Evolutionary conservation across 1,140 invertebrate species (phyloP), one percentile per base, ranked within the genome.

Genomic region (Dolichoris vasculosae): DNA sequence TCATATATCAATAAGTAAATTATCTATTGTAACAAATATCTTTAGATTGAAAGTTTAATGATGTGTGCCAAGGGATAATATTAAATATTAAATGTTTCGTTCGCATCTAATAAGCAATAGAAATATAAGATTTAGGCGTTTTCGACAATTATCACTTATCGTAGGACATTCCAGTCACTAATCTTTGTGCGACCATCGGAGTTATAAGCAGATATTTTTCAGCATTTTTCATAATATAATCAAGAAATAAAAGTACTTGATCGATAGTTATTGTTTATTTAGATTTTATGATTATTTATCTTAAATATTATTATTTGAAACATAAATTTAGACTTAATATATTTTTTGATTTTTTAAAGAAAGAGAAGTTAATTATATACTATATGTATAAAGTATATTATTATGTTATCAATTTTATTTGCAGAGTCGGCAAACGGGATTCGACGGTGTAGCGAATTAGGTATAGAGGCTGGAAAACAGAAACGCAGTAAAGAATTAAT

Each of bases 401-500:
- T 51, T 40, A 26, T 30, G 40, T 78, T 38, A 59, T 55, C 3
- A 6, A 63, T 63, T 35, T 43, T 1, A 20, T 81, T 51, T 59
- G 76, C 83, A 97, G 96, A 97, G 92, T 96, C 96, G 87, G 94
- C 96, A 90, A 96, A 97, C 89, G 95, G 95, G 86, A 93, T 97
- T 87, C 94, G 95, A 89, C 94, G 95, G 89, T 95, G 95, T 88
- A 95, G 94, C 90, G 96, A 97, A 87, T 88, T 96, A 88, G 96
- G 96, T 59, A 91, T 95, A 88, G 96, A 97, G 91, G 95, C 94
- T 90, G 96, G 96, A 77, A 95, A 95, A 89, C 96, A 97, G 90
- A 95, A 95, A 90, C 93, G 96, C 89, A 96, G 95, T 88, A 95
- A 95, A 92, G 97, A 97, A 93, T 92, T 97, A 89, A 94, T 97